Percentiles rank a stretch among this genome's conserved stretches.
These are phyloP conservation scores for Electrona antarctica DNA, from an alignment of 2,113 vertebrate genomes.

Conservation along the genomic window DNA sequence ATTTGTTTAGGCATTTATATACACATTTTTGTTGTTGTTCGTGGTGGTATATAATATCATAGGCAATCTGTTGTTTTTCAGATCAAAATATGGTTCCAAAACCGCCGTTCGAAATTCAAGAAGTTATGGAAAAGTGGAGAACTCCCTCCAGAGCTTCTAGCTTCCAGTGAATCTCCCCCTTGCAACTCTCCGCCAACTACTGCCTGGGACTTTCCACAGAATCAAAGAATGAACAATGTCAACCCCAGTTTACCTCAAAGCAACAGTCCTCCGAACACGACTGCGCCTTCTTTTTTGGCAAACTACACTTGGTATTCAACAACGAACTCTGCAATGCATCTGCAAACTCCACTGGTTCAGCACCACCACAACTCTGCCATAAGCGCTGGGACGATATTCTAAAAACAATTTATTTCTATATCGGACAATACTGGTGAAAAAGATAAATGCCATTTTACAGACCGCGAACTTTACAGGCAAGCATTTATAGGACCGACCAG, in stretches of 20 bases:
- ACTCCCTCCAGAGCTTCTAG: constrained; percentile 88
- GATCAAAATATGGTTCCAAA: constrained; percentile 98
- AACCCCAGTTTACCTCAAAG: constrained; percentile 81
- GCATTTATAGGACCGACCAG: constrained; percentile 36
- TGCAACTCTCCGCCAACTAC: constrained; percentile 84
- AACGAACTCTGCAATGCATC: constrained; percentile 83
- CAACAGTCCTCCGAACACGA: constrained; percentile 79
- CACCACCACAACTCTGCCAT: constrained; percentile 86
- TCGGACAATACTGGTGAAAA: constrained; percentile 64
- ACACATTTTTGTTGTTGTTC: too few species aligned
- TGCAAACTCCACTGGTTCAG: constrained; percentile 84
- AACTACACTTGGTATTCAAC: constrained; percentile 94
- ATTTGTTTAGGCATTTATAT: too few species aligned
- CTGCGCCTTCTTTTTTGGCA: constrained; percentile 83
- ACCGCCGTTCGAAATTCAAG: constrained; percentile 95
- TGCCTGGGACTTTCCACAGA: constrained; percentile 91
- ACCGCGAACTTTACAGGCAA: constrained; percentile 54
- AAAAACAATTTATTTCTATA: constrained; percentile 55
- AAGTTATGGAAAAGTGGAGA: constrained; percentile 98
- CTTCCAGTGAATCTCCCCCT: constrained; percentile 85
- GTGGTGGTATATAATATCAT: neutral
- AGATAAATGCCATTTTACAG: constrained; percentile 54
- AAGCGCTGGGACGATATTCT: constrained; percentile 91
- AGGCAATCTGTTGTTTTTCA: constrained; percentile 54
- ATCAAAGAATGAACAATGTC: constrained; percentile 80